A percentile compares a stretch with the other conserved stretches of the same genome.
Evolutionary conservation across 2,113 vertebrate genomes (phyloP).

Genomic region (Phrynosoma blainvillii): DNA sequence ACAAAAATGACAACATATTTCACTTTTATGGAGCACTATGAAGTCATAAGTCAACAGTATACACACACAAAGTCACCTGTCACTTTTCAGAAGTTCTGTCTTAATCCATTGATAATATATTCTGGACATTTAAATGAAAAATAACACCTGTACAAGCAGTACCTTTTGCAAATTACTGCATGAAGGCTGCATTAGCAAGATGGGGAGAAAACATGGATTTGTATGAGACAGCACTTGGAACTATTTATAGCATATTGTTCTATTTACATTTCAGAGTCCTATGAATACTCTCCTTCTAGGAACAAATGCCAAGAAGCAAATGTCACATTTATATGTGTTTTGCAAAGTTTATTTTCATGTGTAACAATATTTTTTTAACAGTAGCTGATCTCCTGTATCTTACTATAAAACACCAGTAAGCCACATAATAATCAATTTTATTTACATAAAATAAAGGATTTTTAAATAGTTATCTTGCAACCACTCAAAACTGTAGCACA

Average conservation of each 20-base stretch:
- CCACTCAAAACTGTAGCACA: neutral
- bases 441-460: neutral
- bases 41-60: neutral
- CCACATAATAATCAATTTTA: neutral
- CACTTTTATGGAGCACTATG: neutral
- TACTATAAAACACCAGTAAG: neutral
- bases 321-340: neutral
- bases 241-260: neutral
- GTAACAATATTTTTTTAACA: neutral
- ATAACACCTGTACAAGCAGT: neutral
- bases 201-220: neutral
- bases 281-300: neutral
- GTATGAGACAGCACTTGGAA: neutral
- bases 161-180: neutral
- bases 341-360: neutral
- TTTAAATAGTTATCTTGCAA: neutral
- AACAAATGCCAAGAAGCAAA: neutral
- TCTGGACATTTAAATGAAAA: neutral
- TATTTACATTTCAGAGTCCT: neutral
- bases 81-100: neutral
- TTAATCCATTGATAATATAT: neutral
- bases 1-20: neutral
- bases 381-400: neutral
- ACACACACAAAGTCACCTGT: neutral
- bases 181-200: neutral